Conservation (phyloP, 1,140 invertebrate genomes). For the Camponotus vicinus region DNA sequence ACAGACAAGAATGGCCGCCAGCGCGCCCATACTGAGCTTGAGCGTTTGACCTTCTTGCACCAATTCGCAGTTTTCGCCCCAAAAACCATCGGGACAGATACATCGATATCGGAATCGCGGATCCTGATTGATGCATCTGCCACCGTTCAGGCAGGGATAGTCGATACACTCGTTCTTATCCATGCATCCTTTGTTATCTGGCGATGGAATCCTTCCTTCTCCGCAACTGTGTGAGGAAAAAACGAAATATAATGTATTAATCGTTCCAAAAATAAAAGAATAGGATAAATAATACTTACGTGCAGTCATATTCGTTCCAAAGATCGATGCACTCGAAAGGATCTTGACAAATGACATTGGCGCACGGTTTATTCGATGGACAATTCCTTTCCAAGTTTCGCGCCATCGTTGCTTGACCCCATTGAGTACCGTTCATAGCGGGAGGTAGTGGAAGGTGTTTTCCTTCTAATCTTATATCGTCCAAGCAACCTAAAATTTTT, state of each 20-base stretch:
- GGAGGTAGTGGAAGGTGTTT: conserved; percentile 96
- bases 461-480: conserved; percentile 95
- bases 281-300: conserved; percentile 89
- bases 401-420: conserved; percentile 97
- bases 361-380: conserved; percentile 97
- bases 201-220: conserved; percentile 94
- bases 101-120: conserved; percentile 93
- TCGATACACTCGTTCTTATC: conserved; percentile 98
- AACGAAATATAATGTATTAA: background rate
- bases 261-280: background rate
- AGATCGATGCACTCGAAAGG: conserved; percentile 98
- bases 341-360: conserved; percentile 95
- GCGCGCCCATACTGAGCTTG: conserved; percentile 96
- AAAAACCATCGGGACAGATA: conserved; percentile 96
- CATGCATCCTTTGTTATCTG: conserved; percentile 95
- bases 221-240: conserved; percentile 90
- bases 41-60: conserved; percentile 96
- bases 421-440: conserved; percentile 97
- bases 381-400: conserved; percentile 96
- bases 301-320: conserved; percentile 99
- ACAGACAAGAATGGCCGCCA: conserved; percentile 97
- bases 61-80: conserved; percentile 97
- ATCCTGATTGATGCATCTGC: conserved; percentile 95
- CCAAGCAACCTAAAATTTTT: conserved; percentile 90
- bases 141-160: conserved; percentile 96